Evolutionary conservation across 2,113 vertebrate genomes (phyloP), one percentile per base, ranked within the genome.

Genomic region (Mustela lutreola): DNA sequence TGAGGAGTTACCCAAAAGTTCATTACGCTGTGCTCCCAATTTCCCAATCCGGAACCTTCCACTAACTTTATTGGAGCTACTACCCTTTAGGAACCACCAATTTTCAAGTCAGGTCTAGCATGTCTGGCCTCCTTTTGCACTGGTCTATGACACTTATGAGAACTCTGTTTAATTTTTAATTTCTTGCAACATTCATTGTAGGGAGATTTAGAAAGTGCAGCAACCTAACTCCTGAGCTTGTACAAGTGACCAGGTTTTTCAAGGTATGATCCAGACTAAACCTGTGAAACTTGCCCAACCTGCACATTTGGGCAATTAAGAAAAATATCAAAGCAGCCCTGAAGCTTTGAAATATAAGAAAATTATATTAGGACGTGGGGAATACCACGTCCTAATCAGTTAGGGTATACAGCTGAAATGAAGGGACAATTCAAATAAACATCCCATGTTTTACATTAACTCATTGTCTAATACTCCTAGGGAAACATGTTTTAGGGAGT

Each of bases 261-360:
- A 26, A 76, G 58, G 16, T 8, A 63, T 89, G 70, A 81, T 75
- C 70, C 33, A 63, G 21, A 10, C 7, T 62, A 18, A 60, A 26
- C 4, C n/a, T 65, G 2, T 73, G n/a, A 53, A 83, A 62, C 0
- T 3, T 83, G 5, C 28, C 21, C 39, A 91, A 18, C 9, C 4
- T 65, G 2, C 28, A n/a, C 36, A 26, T 36, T 12, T 45, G 87
- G 26, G 19, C 19, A 39, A 12, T 39, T 79, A 60, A 48, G 19
- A 48, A 60, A 91, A 94, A 39, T 12, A 93, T 11, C 10, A 31
- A 76, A 87, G 58, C 14, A 75, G n/a, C 7, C 39, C 33, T 33
- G 48, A 92, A 26, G 26, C 26, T 82, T 85, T 94, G 63, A 81
- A 94, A 93, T 70, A 50, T 60, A 82, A 85, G 89, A 33, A 96